Evolutionary conservation across 2,797 vertebrate genomes (phyloP).

Genomic region (Vultur gryphus): DNA sequence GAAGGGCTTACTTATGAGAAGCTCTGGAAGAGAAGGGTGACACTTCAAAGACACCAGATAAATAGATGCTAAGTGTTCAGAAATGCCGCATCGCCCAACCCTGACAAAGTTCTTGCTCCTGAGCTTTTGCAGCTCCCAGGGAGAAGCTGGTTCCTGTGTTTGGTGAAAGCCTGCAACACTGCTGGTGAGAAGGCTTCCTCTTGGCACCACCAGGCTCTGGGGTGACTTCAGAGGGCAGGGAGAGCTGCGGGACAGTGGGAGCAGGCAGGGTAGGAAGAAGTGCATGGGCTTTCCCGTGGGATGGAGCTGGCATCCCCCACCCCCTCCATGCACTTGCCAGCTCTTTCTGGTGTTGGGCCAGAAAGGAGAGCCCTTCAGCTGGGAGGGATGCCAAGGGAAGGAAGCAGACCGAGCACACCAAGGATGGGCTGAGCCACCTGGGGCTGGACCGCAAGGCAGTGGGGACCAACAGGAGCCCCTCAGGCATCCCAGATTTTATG

Average conservation of each 20-base stretch:
- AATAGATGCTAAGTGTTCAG: not conserved
- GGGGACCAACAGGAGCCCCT: not conserved
- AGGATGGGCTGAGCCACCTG: not conserved
- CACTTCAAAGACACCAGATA: not conserved
- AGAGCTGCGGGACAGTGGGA: not conserved
- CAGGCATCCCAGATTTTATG: not conserved
- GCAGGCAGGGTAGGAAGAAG: not conserved
- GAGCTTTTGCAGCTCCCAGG: not conserved
- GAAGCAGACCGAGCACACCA: accelerated
- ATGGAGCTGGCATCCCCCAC: not conserved
- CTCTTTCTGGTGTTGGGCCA: not conserved
- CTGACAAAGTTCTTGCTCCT: not conserved
- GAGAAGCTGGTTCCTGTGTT: not conserved
- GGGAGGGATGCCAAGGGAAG: not conserved
- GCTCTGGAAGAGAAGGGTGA: not conserved
- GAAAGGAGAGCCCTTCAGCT: not conserved
- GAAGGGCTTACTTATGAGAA: not conserved
- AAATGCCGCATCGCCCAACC: accelerated
- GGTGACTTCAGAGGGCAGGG: not conserved
- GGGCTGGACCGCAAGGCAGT: not conserved
- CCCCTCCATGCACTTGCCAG: not conserved
- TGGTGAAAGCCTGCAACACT: not conserved
- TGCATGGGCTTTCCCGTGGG: accelerated
- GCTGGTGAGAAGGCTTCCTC: not conserved
- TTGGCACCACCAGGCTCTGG: not conserved